These are phyloP conservation scores for Limnephilus lunatus DNA, from an alignment of 2,888 invertebrate species.

Conservation along the genomic window DNA sequence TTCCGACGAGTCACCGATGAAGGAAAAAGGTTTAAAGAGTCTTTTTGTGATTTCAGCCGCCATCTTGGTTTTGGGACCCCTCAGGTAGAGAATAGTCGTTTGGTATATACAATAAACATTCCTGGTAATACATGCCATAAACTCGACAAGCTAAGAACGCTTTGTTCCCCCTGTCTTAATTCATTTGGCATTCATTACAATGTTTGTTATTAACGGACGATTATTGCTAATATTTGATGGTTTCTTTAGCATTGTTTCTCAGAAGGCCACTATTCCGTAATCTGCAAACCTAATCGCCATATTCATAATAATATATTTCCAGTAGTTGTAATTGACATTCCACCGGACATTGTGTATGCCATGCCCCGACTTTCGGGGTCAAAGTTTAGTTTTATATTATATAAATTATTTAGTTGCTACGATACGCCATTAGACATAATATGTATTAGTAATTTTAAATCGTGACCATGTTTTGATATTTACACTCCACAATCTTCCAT, in stretches of 20 bases:
- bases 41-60: neutral
- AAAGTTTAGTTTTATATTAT: constrained; percentile 43
- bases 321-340: constrained; percentile 31
- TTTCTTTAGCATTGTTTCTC: neutral
- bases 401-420: constrained; percentile 53
- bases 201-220: neutral
- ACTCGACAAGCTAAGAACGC: no score
- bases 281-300: neutral
- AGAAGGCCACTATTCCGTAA: neutral
- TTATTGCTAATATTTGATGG: neutral
- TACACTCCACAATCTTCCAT: neutral
- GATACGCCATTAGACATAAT: constrained; percentile 44
- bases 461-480: neutral
- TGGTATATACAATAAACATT: constrained; percentile 6
- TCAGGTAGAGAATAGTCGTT: constrained; percentile 32
- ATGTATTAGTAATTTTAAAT: neutral
- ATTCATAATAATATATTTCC: neutral
- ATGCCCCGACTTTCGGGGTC: constrained; percentile 49
- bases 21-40: neutral
- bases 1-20: neutral
- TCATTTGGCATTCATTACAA: neutral
- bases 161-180: neutral
- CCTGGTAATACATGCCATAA: neutral
- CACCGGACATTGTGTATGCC: constrained; percentile 36
- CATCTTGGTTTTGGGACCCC: constrained; percentile 19